Base-by-base conservation (phyloP, 2,797 vertebrate species). In the Sarcoramphus papa region DNA sequence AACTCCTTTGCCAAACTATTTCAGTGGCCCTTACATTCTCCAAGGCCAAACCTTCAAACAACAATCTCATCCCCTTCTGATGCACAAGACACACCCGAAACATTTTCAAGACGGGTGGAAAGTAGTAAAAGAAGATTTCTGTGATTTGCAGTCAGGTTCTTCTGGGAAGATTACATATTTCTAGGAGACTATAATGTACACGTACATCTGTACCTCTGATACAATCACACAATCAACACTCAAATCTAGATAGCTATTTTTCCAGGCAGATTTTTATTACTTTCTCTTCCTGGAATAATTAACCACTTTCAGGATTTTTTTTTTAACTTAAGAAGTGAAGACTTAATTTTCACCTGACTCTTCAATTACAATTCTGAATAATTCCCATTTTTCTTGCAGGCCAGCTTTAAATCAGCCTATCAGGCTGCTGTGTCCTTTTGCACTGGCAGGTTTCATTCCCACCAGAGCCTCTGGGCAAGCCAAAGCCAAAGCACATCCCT, bases 91-190 rank as follows among this genome's bases (percentile, higher is more conserved):
- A 96, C 95, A 93, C 92, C 91, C 85, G 3, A 86, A 94, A 88
- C 59, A 93, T 93, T 96, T 95, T 92, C 82, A 81, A 86, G 77
- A 86, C 27, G 88, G 48, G 76, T 90, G 82, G 91, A 91, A 96
- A 93, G 89, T 4, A 90, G n/a, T 84, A 97, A 92, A 94, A 94
- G 88, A 57, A 93, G 87, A 97, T 95, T 96, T 96, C 88, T 93
- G 85, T 50, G 91, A 94, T 96, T 91, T 93, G 78, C 73, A 96
- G 91, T 92, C 91, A 93, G 85, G 94, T 93, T 97, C 76, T 97
- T 93, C 93, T 86, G 93, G 95, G 96, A 93, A 94, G 92, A 92
- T 93, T 25, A 68, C 92, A 92, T 96, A 93, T 94, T 97, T 96
- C 48, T 78, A 67, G 54, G 68, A 91, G 73, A 70, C 62, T 72